Conservation (phyloP, 2,797 vertebrate genomes). For the Podarcis siculus region DNA sequence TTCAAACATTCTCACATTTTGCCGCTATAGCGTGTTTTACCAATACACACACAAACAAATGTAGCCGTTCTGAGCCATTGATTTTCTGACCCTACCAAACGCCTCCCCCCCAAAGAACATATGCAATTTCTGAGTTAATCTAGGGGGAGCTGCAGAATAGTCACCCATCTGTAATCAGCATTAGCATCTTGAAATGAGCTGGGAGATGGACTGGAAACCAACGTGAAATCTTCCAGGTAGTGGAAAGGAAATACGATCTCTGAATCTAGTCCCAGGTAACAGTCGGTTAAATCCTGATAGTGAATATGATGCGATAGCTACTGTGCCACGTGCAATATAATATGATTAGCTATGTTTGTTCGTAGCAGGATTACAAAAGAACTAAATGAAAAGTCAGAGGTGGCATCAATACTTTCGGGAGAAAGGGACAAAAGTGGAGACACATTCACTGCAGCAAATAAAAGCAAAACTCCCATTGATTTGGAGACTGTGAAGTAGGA, state of each 20-base stretch:
- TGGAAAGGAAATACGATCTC: neutral
- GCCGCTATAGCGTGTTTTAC: neutral
- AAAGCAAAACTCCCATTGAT: conserved; percentile 10
- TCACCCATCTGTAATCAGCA: neutral
- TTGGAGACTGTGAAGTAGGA: neutral
- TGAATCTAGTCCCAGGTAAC: neutral
- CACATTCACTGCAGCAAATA: neutral
- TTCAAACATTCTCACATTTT: neutral
- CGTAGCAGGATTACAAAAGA: neutral
- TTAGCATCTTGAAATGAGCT: neutral
- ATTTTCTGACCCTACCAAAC: neutral
- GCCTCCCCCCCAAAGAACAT: too few relatives aligned
- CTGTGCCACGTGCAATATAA: neutral
- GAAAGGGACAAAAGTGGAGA: neutral
- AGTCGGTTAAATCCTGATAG: neutral
- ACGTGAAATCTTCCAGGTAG: neutral
- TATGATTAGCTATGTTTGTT: neutral
- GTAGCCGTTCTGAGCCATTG: neutral
- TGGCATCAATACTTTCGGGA: neutral
- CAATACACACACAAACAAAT: neutral
- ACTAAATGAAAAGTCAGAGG: conserved; percentile 19
- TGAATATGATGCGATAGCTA: neutral
- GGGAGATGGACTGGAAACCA: neutral
- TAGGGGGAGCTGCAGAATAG: neutral
- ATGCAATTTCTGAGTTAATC: neutral